Base-by-base conservation (phyloP, 1,140 invertebrate genomes). In the Caenorhabditis remanei region DNA sequence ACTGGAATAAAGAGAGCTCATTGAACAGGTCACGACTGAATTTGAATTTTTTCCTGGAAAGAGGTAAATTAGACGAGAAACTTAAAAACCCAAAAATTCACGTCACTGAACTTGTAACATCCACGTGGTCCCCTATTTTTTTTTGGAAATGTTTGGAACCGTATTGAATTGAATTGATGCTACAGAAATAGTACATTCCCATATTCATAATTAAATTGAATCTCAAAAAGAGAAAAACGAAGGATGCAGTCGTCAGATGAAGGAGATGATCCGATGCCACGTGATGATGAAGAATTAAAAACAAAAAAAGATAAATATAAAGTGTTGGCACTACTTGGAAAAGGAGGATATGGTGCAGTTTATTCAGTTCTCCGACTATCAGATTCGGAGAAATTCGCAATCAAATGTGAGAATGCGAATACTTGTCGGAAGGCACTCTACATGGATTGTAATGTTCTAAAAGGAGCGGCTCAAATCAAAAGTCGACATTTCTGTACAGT, bases 331-430 rank as follows among this genome's bases (percentile, higher is more conserved):
- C 75, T 89, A 40, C 87, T 89, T 16, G 88, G 88, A 46, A 89
- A 88, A 53, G 88, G 88, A 14, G 88, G 88, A 41, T 89, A 85
- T 46, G 88, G 88, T 19, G 88, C 88, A 3, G 88, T 89, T n/a
- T 89, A 58, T 63, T 83, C 90, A 19, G 88, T 88, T 63, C 67
- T 61, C 43, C 65, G 83, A 8, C 41, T 58, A 4, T 75, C 56
- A 11, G 88, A 88, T 84, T 24, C 41, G 8, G 84, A 89, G 61
- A 56, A 67, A 24, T 86, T 88, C n/a, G 88, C 88, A 43, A 89
- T 89, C 53, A 89, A 89, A 58, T 89, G 88, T 50, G 88, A 89
- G 46, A 88, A 63, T 43, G 43, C 61, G n/a, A 71, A 9, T n/a
- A 84, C 83, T 24, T 6, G 19, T 50, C 43, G 71, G n/a, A 79